Percentiles rank a stretch among this genome's conserved stretches.
Conservation (phyloP, 1,140 invertebrate genomes). For the Callitettix versicolor region DNA sequence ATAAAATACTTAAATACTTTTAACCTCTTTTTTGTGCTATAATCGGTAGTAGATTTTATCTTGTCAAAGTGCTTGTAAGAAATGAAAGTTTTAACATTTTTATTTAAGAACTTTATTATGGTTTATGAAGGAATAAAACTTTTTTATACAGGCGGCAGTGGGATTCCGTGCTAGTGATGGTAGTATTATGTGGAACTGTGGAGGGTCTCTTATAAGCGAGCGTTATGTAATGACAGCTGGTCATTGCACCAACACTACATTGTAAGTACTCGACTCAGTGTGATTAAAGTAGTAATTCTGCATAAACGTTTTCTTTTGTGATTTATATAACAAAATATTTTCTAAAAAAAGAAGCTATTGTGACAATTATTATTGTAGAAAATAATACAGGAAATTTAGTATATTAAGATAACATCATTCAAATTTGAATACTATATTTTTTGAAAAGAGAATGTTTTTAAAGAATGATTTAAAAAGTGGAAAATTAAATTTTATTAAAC, state of each 20-base stretch:
- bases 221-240: constrained; percentile 39
- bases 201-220: constrained; percentile 40
- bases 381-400: neutral
- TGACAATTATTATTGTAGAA: neutral
- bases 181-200: constrained; percentile 29
- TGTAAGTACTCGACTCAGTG: constrained; percentile 24
- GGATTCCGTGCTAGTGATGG: constrained; percentile 20
- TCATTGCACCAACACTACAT: constrained; percentile 33
- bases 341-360: neutral
- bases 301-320: too few relatives aligned
- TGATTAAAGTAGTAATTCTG: too few relatives aligned
- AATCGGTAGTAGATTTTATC: too few relatives aligned
- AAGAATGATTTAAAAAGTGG: too few relatives aligned
- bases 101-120: too few relatives aligned
- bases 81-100: too few relatives aligned
- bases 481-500: too few relatives aligned
- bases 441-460: too few relatives aligned
- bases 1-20: too few relatives aligned
- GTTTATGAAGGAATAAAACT: too few relatives aligned
- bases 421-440: neutral
- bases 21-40: too few relatives aligned
- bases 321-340: neutral
- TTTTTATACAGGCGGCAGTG: constrained; percentile 26
- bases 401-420: neutral
- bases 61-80: too few relatives aligned